Evolutionary conservation across 2,113 vertebrate genomes (phyloP), one percentile per base, ranked within the genome.

Genomic region (Gavia stellata): DNA sequence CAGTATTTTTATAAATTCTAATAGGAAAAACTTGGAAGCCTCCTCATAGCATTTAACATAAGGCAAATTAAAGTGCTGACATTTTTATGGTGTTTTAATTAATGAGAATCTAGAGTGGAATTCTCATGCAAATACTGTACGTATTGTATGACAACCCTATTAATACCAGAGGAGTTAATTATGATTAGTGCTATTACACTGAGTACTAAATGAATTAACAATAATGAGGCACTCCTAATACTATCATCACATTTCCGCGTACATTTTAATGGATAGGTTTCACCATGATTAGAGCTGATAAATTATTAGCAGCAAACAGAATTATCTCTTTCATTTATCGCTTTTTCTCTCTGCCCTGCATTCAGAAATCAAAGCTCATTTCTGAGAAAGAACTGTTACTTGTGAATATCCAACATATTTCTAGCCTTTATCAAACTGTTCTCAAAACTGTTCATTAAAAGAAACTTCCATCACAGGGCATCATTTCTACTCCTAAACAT

Each of bases 171-270:
- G 73, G 72, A 97, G 95, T 93, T 96, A 96, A 96, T 97, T 97
- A 95, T 96, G 93, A 97, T 96, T 94, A 96, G 96, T 95, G 78
- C 86, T 95, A 90, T 97, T 96, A 97, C 82, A 88, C 79, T 70
- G 87, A 97, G 85, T 96, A 87, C 83, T 95, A 97, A 96, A 94
- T 92, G 88, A 97, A 97, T 97, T 97, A 97, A 87, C 93, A 96
- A 85, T 97, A 97, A 95, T 94, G 85, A 97, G 82, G 81, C 82
- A 87, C 81, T 96, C 73, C 83, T 91, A 92, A 90, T 80, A 89
- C 62, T 87, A 92, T 91, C 70, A 89, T 96, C 84, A 83, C 62
- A 91, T 89, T 96, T 95, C 62, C 3, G 1, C 73, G 62, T 38
- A 74, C 79, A 87, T 80, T 91, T 96, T 95, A 96, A 96, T 91